phyloP scores from a whole-genome alignment of 2,113 vertebrate genomes.

The Esox niger region DNA sequence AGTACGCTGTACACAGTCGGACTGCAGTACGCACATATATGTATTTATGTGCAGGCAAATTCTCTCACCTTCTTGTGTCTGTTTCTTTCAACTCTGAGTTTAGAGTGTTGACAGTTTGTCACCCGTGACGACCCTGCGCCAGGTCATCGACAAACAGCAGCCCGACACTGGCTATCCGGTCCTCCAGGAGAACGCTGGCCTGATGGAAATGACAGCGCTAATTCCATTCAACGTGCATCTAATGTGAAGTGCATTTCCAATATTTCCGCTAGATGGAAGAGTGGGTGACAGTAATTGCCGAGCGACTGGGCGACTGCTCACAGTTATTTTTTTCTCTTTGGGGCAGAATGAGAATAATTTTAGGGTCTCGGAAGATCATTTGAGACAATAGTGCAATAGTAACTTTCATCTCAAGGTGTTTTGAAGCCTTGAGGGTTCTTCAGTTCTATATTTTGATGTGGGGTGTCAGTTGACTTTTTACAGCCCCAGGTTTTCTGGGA shows the following conservation, averaged over 20 bases:
- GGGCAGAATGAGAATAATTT: slow-evolving; percentile 46
- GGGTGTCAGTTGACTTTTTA: not conserved
- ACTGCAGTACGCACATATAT: not conserved
- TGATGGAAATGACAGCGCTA: slow-evolving; percentile 55
- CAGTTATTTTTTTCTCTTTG: slow-evolving; percentile 47
- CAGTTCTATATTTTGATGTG: not conserved
- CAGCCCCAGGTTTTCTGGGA: not conserved
- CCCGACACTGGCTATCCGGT: not conserved
- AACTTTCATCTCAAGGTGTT: slow-evolving; percentile 14
- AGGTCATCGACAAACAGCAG: not conserved
- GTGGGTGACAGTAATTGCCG: slow-evolving; percentile 65
- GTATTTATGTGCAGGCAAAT: not conserved
- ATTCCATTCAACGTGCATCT: slow-evolving; percentile 65
- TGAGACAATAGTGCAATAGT: slow-evolving; percentile 31
- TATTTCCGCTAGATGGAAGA: slow-evolving; percentile 60
- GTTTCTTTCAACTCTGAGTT: no score
- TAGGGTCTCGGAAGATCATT: slow-evolving; percentile 40
- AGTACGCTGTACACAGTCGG: no score
- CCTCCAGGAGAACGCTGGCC: not conserved
- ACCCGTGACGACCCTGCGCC: not conserved
- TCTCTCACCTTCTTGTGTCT: no score
- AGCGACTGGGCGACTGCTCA: slow-evolving; percentile 38
- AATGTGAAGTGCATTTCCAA: slow-evolving; percentile 67
- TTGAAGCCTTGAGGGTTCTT: slow-evolving; percentile 11
- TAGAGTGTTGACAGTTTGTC: not conserved